Percentiles rank a stretch among this genome's conserved stretches.
Conservation (phyloP, 2,888 invertebrate genomes). For the Sclerodermus sp. region DNA sequence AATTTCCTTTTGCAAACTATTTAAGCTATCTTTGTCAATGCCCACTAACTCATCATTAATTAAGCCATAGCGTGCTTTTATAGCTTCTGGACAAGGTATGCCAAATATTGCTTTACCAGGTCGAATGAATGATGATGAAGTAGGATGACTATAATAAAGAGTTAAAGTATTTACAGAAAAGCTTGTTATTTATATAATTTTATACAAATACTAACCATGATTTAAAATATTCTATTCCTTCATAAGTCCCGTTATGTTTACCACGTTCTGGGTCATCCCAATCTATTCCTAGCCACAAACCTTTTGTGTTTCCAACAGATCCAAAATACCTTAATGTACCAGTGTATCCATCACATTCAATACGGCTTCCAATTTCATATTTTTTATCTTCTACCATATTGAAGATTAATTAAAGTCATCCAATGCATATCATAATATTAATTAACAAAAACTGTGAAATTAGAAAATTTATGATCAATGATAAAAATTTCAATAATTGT, state of each 20-base stretch:
- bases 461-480: too few relatives aligned
- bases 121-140: slow-evolving; percentile 86
- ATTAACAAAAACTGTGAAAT: too few relatives aligned
- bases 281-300: slow-evolving; percentile 89
- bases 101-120: slow-evolving; percentile 78
- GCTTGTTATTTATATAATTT: background rate
- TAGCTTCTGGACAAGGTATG: slow-evolving; percentile 73
- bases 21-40: slow-evolving; percentile 62
- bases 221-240: slow-evolving; percentile 80
- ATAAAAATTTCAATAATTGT: too few relatives aligned
- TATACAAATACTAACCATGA: slow-evolving; percentile 60
- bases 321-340: slow-evolving; percentile 63
- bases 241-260: slow-evolving; percentile 87
- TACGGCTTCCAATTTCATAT: slow-evolving; percentile 56
- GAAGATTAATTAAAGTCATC: too few relatives aligned
- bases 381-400: slow-evolving; percentile 50
- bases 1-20: slow-evolving; percentile 70
- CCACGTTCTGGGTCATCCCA: slow-evolving; percentile 91
- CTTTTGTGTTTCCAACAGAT: slow-evolving; percentile 55
- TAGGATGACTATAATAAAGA: slow-evolving; percentile 63
- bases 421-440: too few relatives aligned
- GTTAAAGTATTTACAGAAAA: background rate
- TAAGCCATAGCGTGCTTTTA: slow-evolving; percentile 69
- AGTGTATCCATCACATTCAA: slow-evolving; percentile 58
- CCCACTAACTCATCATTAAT: slow-evolving; percentile 65